Percentiles rank a stretch among this genome's conserved stretches.
These are phyloP conservation scores for Nymphalis urticae DNA, from an alignment of 2,888 invertebrate genomes.

Conservation along the genomic window DNA sequence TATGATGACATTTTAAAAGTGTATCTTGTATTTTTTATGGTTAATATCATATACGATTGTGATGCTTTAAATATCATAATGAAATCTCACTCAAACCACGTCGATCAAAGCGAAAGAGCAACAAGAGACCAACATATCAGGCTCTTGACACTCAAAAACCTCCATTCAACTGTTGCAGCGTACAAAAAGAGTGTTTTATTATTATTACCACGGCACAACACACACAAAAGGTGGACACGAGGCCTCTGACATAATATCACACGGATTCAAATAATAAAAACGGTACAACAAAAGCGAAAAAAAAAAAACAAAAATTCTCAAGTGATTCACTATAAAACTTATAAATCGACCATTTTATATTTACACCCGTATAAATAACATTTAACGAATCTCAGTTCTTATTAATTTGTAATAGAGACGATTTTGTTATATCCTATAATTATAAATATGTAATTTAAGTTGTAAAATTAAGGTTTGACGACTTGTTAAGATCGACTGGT, in stretches of 20 bases:
- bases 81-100: no score
- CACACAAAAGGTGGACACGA: constrained; percentile 53
- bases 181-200: constrained; percentile 64
- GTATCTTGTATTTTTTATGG: no score
- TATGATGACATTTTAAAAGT: no score
- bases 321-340: constrained; percentile 70
- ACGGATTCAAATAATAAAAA: constrained; percentile 62
- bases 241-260: constrained; percentile 73
- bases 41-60: no score
- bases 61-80: no score
- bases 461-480: constrained; percentile 44
- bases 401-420: constrained; percentile 35
- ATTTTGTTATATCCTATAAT: constrained; percentile 15
- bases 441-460: constrained; percentile 17
- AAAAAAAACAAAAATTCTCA: constrained; percentile 46
- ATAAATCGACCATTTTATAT: constrained; percentile 42
- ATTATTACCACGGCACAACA: constrained; percentile 55
- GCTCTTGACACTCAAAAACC: constrained; percentile 24
- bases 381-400: constrained; percentile 9
- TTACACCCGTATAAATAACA: constrained; percentile 25
- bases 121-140: constrained; percentile 9
- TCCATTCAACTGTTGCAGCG: constrained; percentile 51
- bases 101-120: no score
- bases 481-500: constrained; percentile 49
- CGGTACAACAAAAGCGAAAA: constrained; percentile 46